phyloP scores from a whole-genome alignment of 2,113 vertebrate genomes.

The Glareola pratincola region DNA sequence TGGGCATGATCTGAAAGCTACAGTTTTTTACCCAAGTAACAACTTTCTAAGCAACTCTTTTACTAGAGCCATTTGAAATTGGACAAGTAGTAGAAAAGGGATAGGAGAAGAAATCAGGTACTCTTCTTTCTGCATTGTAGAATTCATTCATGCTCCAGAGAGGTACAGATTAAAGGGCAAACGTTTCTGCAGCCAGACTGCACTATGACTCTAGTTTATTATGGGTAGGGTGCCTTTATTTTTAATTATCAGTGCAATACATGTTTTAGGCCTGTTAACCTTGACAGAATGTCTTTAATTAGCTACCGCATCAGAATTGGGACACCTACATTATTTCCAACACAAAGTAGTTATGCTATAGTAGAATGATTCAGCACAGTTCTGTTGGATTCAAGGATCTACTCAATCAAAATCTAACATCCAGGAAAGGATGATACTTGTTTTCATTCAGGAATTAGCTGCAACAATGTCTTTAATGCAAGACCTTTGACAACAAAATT shows the following conservation, averaged over 20 bases:
- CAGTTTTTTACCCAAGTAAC: neutral
- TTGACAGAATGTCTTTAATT: neutral
- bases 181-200: neutral
- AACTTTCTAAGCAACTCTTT: neutral
- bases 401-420: neutral
- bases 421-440: neutral
- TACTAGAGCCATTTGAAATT: neutral
- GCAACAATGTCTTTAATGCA: neutral
- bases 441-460: neutral
- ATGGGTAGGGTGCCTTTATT: neutral
- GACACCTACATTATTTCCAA: neutral
- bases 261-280: slow-evolving; percentile 1
- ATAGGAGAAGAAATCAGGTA: neutral
- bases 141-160: neutral
- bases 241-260: slow-evolving; percentile 21
- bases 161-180: neutral
- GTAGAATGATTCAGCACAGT: neutral
- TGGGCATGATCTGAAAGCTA: neutral
- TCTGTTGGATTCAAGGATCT: neutral
- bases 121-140: neutral
- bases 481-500: neutral
- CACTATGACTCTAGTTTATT: neutral
- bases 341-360: neutral
- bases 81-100: neutral
- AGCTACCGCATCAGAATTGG: neutral